These are phyloP conservation scores for Propithecus deckenii DNA, from an alignment of 2,797 vertebrate species.

Conservation along the genomic window DNA sequence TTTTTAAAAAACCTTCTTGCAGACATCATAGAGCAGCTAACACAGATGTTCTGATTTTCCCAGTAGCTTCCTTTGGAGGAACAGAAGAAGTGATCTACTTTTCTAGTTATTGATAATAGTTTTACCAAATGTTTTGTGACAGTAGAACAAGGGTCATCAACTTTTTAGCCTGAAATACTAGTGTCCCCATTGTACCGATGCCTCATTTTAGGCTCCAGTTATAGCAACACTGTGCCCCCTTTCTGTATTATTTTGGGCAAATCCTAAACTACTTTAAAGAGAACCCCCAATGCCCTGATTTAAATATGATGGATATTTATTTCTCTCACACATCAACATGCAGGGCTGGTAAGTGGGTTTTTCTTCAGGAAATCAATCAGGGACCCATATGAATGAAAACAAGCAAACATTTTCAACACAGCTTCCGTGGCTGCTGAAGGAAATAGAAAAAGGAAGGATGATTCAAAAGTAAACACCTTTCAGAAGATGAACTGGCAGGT, in stretches of 20 bases:
- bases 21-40: background rate
- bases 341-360: background rate
- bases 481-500: background rate
- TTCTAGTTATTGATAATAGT: background rate
- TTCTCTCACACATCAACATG: background rate
- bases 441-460: background rate
- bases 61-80: background rate
- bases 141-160: background rate
- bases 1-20: background rate
- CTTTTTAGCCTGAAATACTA: background rate
- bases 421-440: background rate
- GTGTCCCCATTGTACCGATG: background rate
- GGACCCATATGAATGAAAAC: background rate
- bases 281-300: background rate
- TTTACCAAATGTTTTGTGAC: background rate
- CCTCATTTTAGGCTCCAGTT: background rate
- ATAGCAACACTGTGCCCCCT: too few species aligned
- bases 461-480: background rate
- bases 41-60: background rate
- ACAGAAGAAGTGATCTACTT: background rate
- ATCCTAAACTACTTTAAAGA: background rate
- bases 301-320: background rate
- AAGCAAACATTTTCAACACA: background rate
- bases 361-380: background rate
- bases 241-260: background rate